Base-by-base conservation (phyloP, 2,113 vertebrate genomes). In the Vulpes vulpes region DNA sequence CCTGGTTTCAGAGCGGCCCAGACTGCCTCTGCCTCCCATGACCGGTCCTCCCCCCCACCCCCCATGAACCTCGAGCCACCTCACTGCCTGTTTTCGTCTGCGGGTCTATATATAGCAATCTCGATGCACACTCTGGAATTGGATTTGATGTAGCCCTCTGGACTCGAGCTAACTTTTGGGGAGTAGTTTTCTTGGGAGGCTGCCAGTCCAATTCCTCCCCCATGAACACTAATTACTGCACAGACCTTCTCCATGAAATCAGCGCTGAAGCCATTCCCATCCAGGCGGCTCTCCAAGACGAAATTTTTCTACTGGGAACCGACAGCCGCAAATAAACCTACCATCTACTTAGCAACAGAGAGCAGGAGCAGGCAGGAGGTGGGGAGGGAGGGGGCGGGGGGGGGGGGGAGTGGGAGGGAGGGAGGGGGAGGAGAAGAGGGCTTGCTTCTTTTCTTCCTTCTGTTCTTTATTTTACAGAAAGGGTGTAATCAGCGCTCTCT, bases 261-360 rank as follows among this genome's bases (percentile, higher is more conserved):
- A 93, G 97, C 76, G 88, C 97, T 97, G 97, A 98, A 98, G 97
- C 98, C 98, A 98, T 98, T 98, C 98, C 98, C 97, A 98, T 98
- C 98, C 97, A 98, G 98, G 98, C 98, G 95, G 97, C 98, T 97
- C 97, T 98, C 98, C 98, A 98, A 98, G 97, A 97, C 15, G 95
- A 97, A 98, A 98, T 97, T 98, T 98, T 98, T 98, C 98, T 98
- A 98, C 98, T 98, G 98, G 98, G 98, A 98, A 96, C 98, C 95
- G 96, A 97, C 98, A 98, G 97, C 98, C 97, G 95, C 98, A 98
- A 98, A 98, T 98, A 98, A 98, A 98, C 98, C 98, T 97, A 97
- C 97, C 97, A 95, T 98, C 98, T 98, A 98, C 97, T 98, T 98
- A 98, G 98, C 97, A 98, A 98, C 97, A 49, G 96, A 98, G 97